These are phyloP conservation scores for Drosophila helvetica DNA, from an alignment of 2,888 invertebrate genomes.

Conservation along the genomic window DNA sequence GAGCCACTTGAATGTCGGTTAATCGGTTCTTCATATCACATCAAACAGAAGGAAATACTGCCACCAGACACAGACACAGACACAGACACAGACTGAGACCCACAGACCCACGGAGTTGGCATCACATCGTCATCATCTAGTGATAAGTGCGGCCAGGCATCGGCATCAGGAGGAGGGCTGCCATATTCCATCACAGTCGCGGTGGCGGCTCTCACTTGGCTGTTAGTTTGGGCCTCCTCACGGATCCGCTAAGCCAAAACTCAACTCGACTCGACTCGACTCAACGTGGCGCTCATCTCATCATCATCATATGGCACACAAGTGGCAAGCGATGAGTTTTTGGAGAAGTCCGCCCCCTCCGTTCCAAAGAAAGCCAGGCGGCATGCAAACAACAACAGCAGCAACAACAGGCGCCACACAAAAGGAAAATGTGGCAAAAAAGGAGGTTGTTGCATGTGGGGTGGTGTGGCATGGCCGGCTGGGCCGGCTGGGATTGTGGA, in stretches of 20 bases:
- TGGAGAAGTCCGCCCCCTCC: constrained; percentile 17
- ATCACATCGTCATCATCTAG: constrained; percentile 56
- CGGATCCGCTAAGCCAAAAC: constrained; percentile 5
- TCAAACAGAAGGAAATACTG: constrained; percentile 50
- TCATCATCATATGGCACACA: constrained; percentile 55
- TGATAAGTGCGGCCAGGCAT: constrained; percentile 47
- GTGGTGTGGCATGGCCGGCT: constrained; percentile 21
- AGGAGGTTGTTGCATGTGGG: not conserved
- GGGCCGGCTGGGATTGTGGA: constrained; percentile 38
- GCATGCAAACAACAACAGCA: constrained; percentile 36
- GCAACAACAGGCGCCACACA: constrained; percentile 45
- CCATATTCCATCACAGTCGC: not conserved
- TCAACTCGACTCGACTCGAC: constrained; percentile 33
- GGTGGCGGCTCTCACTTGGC: constrained; percentile 19
- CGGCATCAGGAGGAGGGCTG: not conserved
- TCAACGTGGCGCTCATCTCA: constrained; percentile 49
- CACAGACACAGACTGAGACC: not conserved
- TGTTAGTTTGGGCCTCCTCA: constrained; percentile 39
- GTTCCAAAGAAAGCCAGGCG: constrained; percentile 41
- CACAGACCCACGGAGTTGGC: constrained; percentile 41
- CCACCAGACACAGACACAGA: constrained; percentile 2
- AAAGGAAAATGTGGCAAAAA: constrained; percentile 48
- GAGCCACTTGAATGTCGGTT: constrained; percentile 70
- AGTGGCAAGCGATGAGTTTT: constrained; percentile 59
- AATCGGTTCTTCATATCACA: constrained; percentile 79